Evolutionary conservation across 2,888 invertebrate genomes (phyloP), one percentile per base, ranked within the genome.

Genomic region (Metellina segmentata): DNA sequence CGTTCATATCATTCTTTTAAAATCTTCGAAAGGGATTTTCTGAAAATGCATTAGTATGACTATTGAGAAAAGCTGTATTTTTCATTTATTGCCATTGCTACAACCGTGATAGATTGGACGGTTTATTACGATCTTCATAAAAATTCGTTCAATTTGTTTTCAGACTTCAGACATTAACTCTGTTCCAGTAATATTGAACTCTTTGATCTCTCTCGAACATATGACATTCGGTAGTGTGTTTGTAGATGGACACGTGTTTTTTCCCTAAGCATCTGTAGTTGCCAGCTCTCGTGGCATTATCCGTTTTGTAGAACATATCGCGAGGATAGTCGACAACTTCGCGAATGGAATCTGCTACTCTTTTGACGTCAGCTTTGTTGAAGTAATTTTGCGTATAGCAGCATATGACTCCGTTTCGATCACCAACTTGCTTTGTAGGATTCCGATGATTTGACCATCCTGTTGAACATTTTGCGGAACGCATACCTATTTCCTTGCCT

Each of bases 261-360:
- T 49, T 19, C 6, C 85, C 85, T 1, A 72, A 20, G n/a, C 16
- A 16, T 0, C 49, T 19, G 34, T 90, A 90, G 13, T 49, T 49
- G 11, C 79, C 69, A 20, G 72, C 81, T 20, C 16, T 6, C 1
- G 85, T 79, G 34, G 7, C 81, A 6, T 69, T 20, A 61, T 90
- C 85, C 0, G 90, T 85, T 74, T 90, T 85, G 34, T 79, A 90
- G 71, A 53, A 90, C 79, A 90, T 81, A 52, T 82, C 16, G 0
- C 7, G n/a, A 13, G 79, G 74, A 72, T 72, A 90, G 7, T 13
- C 4, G 48, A 34, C n/a, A 7, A 16, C 69, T 85, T 34, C 48
- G 4, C 90, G 78, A 52, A 90, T 85, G n/a, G 79, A 49, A 69
- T 90, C 85, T 9, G 85, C 90, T 13, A 74, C 90, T 11, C n/a